These are phyloP conservation scores for Drosophila fulvimacula DNA, from an alignment of 2,888 invertebrate genomes.

Conservation along the genomic window DNA sequence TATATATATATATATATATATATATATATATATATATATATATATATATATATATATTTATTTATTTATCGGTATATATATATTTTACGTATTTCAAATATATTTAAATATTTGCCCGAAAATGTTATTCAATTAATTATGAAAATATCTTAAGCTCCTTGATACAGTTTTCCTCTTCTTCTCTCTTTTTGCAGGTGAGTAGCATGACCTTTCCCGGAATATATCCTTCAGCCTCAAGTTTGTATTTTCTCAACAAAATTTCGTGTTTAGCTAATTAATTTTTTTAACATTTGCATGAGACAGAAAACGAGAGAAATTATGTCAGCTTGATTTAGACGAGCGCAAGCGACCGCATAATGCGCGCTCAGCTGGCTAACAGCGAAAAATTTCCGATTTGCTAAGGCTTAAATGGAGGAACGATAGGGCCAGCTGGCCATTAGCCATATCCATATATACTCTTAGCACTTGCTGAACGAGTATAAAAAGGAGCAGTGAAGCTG, in stretches of 20 bases:
- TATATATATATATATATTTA: constrained; percentile 15
- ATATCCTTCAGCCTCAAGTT: not conserved
- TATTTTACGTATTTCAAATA: constrained; percentile 12
- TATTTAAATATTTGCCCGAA: constrained; percentile 49
- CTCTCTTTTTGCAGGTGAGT: constrained; percentile 38
- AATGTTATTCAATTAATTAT: constrained; percentile 63
- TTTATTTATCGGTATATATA: too few species aligned
- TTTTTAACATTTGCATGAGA: constrained; percentile 12
- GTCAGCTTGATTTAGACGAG: not conserved
- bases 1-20: constrained; percentile 5
- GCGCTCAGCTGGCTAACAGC: not conserved
- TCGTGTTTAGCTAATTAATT: constrained; percentile 48
- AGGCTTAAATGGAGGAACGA: not conserved
- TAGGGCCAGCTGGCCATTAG: not conserved
- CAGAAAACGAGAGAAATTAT: constrained; percentile 1
- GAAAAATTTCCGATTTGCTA: not conserved
- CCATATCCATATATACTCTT: not conserved
- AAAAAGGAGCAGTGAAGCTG: constrained; percentile 4
- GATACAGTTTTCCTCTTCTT: constrained; percentile 4
- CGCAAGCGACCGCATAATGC: not conserved
- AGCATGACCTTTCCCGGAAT: constrained; percentile 11
- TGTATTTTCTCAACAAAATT: constrained; percentile 17
- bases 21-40: constrained; percentile 7
- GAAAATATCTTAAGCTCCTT: constrained; percentile 41
- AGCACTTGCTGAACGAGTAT: not conserved